These are phyloP conservation scores for Cryptus viduatorius DNA, from an alignment of 2,888 invertebrate species.

Conservation along the genomic window DNA sequence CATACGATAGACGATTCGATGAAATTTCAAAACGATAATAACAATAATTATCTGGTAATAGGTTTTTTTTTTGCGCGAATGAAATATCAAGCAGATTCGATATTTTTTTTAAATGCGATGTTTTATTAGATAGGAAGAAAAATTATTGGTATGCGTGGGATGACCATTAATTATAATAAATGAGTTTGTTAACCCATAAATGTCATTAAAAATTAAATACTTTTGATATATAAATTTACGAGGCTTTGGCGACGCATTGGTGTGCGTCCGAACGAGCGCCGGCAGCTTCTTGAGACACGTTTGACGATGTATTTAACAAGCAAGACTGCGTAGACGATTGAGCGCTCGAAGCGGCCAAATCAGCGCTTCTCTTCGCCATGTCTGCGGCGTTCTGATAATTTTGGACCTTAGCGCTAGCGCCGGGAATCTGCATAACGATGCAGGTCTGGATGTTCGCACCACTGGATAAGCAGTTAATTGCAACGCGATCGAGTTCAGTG, in stretches of 20 bases:
- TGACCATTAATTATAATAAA: too few species aligned
- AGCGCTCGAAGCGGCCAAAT: constrained; percentile 33
- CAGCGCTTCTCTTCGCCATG: constrained; percentile 56
- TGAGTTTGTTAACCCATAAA: not conserved
- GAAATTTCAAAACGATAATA: too few species aligned
- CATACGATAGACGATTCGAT: too few species aligned
- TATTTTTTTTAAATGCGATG: too few species aligned
- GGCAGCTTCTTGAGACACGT: constrained; percentile 38
- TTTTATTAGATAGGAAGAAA: too few species aligned
- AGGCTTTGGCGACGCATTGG: constrained; percentile 44
- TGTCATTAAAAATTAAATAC: constrained; percentile 12
- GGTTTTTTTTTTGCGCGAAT: too few species aligned
- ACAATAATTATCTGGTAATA: too few species aligned
- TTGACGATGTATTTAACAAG: constrained; percentile 18
- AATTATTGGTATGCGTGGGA: too few species aligned
- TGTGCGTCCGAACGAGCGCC: constrained; percentile 32
- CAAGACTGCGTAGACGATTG: constrained; percentile 22
- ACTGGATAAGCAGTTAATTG: constrained; percentile 52
- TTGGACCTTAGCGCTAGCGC: constrained; percentile 52
- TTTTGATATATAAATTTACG: not conserved
- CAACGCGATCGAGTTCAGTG: constrained; percentile 59
- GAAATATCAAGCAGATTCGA: too few species aligned
- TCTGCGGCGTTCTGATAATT: constrained; percentile 37
- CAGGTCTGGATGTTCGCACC: constrained; percentile 55
- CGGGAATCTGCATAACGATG: constrained; percentile 63